Evolutionary conservation across 2,113 vertebrate genomes (phyloP), one percentile per base, ranked within the genome.

Genomic region (Otus sunia): DNA sequence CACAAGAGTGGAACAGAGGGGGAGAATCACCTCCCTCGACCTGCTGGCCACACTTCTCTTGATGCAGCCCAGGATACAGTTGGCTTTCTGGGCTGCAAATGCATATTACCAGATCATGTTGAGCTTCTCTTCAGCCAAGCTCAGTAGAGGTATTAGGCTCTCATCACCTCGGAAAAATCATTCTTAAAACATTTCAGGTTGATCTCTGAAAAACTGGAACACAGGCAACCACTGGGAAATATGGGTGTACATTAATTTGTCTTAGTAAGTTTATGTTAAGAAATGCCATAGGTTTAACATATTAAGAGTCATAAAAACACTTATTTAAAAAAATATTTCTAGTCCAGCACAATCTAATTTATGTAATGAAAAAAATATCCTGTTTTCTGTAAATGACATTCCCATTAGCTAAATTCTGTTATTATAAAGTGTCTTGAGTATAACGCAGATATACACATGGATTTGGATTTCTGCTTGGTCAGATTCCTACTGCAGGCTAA

Each of bases 141-240:
- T 81, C 47, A 58, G 30, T 13, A 77, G 66, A 90, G 14, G 58
- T 27, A 85, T 52, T 4, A 67, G 39, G 59, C 12, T 83, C n/a
- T 77, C 55, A 83, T 17, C 53, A 73, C 12, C 17, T 77, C 79
- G 81, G n/a, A 91, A 95, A 95, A 95, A 41, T 15, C 30, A 83
- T 14, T 5, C 15, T 43, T 49, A 62, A 39, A 72, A 75, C 27
- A 32, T 68, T 76, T 50, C 32, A 88, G 32, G 52, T 30, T 49
- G 66, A 76, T 30, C 25, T 76, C 39, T 20, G 59, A 77, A 80
- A 92, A 86, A 69, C 5, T 15, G 27, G 11, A 92, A 59, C 30
- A 72, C 21, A n/a, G 43, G 6, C 29, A 88, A 50, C 55, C 9
- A 2, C 11, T 69, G 13, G 26, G 50, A 86, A 86, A 68, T 43